These are phyloP conservation scores for Himantopus leucocephalus DNA, from an alignment of 2,113 vertebrate species.

Conservation along the genomic window DNA sequence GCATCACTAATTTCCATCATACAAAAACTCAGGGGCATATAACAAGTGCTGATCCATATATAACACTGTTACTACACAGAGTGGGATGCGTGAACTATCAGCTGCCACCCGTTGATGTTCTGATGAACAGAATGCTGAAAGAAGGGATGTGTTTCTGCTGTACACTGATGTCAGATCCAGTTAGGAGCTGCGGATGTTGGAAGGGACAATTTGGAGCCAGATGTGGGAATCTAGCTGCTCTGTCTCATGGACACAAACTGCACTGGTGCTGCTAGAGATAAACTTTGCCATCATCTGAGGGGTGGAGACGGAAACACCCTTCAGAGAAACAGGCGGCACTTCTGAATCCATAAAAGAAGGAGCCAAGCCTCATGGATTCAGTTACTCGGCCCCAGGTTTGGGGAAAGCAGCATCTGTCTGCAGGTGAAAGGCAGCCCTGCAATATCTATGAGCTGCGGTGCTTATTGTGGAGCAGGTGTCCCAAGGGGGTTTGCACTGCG, in stretches of 20 bases:
- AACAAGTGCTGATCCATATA: neutral
- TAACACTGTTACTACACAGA: no score
- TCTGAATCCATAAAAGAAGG: neutral
- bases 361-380: neutral
- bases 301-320: neutral
- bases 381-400: neutral
- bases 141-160: neutral
- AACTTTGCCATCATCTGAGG: neutral
- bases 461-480: neutral
- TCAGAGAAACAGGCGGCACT: neutral
- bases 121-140: neutral
- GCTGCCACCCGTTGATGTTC: neutral
- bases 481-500: neutral
- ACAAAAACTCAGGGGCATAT: neutral
- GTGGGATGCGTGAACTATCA: neutral
- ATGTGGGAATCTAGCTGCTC: neutral
- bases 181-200: neutral
- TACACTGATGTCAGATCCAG: rapidly evolving
- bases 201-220: neutral
- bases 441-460: neutral
- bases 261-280: neutral
- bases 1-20: neutral
- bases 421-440: neutral
- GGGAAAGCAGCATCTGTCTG: neutral
- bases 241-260: neutral